A percentile compares a stretch with the other conserved stretches of the same genome.
phyloP scores from a whole-genome alignment of 2,888 invertebrate species.

The Ennomos erosarius region DNA sequence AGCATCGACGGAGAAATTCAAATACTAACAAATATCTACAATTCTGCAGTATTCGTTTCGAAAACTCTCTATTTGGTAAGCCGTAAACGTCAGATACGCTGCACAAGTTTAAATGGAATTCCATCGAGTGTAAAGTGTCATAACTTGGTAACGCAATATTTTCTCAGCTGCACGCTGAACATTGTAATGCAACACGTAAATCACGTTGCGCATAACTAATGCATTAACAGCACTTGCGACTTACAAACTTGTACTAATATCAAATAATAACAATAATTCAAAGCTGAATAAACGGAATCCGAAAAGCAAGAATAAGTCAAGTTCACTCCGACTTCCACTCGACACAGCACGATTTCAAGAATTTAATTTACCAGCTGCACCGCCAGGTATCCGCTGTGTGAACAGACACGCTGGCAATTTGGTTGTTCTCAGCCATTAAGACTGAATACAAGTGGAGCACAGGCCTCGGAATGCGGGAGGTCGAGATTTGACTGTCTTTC shows the following conservation, averaged over 20 bases:
- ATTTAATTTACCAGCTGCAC: slow-evolving; percentile 23
- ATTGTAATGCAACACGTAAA: slow-evolving; percentile 13
- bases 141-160: slow-evolving; percentile 16
- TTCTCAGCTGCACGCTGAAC: slow-evolving; percentile 11
- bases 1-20: slow-evolving; percentile 8
- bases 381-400: slow-evolving; percentile 18
- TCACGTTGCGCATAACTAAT: slow-evolving; percentile 14
- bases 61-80: slow-evolving; percentile 15
- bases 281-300: slow-evolving; percentile 3
- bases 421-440: slow-evolving; percentile 21
- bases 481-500: slow-evolving; percentile 28
- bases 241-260: slow-evolving; percentile 4
- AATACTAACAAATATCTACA: slow-evolving; percentile 11
- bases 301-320: slow-evolving; percentile 15
- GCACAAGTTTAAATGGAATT: slow-evolving; percentile 24
- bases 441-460: slow-evolving; percentile 27
- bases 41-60: slow-evolving; percentile 5
- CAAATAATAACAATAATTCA: slow-evolving; percentile 18
- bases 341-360: slow-evolving; percentile 25
- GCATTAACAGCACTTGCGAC: not conserved
- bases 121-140: slow-evolving; percentile 13
- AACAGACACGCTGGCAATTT: slow-evolving; percentile 18
- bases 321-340: slow-evolving; percentile 17
- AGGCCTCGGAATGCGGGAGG: slow-evolving; percentile 28
- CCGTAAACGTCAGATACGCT: slow-evolving; percentile 9